Conservation (phyloP, 1,140 invertebrate species). For the Drosophila malerkotliana region DNA sequence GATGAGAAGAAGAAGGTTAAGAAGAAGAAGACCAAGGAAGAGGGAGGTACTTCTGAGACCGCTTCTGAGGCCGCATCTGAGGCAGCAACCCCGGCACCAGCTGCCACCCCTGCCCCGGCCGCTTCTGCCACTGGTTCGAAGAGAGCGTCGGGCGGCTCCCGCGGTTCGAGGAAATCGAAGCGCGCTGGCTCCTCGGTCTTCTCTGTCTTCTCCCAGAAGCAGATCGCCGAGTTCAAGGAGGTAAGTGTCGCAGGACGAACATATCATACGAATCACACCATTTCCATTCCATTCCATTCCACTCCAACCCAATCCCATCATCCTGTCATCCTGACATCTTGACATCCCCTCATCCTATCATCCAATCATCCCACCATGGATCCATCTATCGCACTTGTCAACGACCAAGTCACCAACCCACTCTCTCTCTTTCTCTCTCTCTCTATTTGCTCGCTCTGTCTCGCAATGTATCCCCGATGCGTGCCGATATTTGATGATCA, state of each 20-base stretch:
- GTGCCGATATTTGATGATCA: conserved; percentile 28
- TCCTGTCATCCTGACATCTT: not conserved
- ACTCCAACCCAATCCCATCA: conserved; percentile 1
- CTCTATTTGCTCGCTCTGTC: conserved; percentile 36
- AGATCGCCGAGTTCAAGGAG: conserved; percentile 98
- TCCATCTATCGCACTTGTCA: conserved; percentile 44
- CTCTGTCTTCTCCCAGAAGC: conserved; percentile 97
- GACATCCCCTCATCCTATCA: not conserved
- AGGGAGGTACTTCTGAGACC: conserved; percentile 87
- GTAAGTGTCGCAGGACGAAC: conserved; percentile 85
- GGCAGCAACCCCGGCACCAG: conserved; percentile 86
- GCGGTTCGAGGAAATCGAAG: conserved; percentile 91
- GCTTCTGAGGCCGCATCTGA: conserved; percentile 86
- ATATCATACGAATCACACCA: not conserved
- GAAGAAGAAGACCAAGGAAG: conserved; percentile 92
- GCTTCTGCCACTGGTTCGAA: conserved; percentile 86
- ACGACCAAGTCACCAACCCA: conserved; percentile 72
- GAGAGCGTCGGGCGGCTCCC: conserved; percentile 86
- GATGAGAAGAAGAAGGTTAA: conserved; percentile 93
- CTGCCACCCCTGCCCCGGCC: conserved; percentile 85
- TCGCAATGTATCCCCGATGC: conserved; percentile 72
- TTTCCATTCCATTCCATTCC: conserved; percentile 8
- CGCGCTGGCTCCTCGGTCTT: conserved; percentile 96
- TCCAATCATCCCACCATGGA: conserved; percentile 17
- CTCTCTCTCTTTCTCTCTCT: conserved; percentile 69